Conservation (phyloP, 1,140 invertebrate species). For the Portunus trituberculatus region DNA sequence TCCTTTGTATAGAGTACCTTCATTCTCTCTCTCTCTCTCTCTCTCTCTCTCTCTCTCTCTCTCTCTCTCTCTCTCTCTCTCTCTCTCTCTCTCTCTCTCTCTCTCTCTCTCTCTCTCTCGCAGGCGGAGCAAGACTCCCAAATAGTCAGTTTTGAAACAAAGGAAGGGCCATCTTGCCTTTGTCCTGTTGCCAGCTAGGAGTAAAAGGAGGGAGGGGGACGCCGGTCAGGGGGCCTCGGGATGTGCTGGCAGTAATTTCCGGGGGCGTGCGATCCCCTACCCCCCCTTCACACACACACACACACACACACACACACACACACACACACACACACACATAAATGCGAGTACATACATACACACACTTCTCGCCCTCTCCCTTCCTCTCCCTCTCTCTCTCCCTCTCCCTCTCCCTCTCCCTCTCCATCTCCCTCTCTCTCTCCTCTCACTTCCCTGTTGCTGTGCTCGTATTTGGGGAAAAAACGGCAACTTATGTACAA, state of each 20-base stretch:
- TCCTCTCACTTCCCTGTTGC: neutral
- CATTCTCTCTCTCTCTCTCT: neutral
- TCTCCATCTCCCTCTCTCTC: neutral
- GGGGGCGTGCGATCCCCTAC: neutral
- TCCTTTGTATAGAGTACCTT: no score
- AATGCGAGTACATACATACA: no score
- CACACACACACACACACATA: neutral
- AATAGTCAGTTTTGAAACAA: constrained; percentile 23
- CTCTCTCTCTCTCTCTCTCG: constrained; percentile 4
- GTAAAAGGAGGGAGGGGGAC: neutral
- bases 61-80: constrained; percentile 49
- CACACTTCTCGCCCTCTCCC: neutral
- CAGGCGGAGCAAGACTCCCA: neutral
- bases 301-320: neutral
- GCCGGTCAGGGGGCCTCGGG: neutral
- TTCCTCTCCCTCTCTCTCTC: neutral
- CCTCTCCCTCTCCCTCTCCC: neutral
- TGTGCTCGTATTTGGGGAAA: neutral
- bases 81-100: constrained; percentile 32
- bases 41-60: constrained; percentile 57
- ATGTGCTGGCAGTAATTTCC: neutral
- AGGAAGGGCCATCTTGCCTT: constrained; percentile 7
- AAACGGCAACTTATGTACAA: constrained; percentile 1
- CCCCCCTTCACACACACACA: neutral
- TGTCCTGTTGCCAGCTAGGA: constrained; percentile 12